Base-by-base conservation (phyloP, 2,113 vertebrate species). In the Solea senegalensis region DNA sequence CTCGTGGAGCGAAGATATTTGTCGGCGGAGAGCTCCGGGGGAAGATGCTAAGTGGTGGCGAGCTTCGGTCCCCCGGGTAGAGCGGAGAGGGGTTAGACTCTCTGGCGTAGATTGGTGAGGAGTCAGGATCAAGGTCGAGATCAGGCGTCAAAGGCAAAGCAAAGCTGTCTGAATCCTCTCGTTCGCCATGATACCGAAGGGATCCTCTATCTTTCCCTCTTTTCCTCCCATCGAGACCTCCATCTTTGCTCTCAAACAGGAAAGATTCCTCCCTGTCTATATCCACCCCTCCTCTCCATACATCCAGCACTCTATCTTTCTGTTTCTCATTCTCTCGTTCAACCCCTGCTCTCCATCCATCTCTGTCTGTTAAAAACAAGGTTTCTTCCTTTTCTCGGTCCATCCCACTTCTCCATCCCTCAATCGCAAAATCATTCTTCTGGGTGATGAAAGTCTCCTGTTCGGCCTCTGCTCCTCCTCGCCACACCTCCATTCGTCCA, bases 151-250 rank as follows among this genome's bases (percentile, higher is more conserved):
- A 84, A 88, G 90, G 91, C 90, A 89, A 82, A 65, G 89, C 61
- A 46, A 95, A 96, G 87, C 95, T 94, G 82, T 96, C 95, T 0
- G 96, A 95, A 84, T 97, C 96, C 58, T 97, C 95, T 69, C 94
- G 91, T 59, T 95, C 94, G 0, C 93, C 94, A 64, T 83, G 89
- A 66, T 84, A 92, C 9, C 87, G 86, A 12, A 91, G 74, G 41
- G 89, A 86, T 9, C 88, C 89, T 82, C 76, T 62, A 4, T 86
- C 86, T 54, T 69, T 83, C 21, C 79, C 81, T 73, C 88, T 72
- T 66, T 87, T 89, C 73, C 81, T 78, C 7, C 80, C 82, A 2
- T 90, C 90, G 0, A 75, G 65, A 45, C 77, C 87, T 15, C 65
- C 82, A 9, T 89, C 90, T 69, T 89, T 90, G 78, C 54, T 77